A percentile compares a stretch with the other conserved stretches of the same genome.
These are phyloP conservation scores for Bedellia somnulentella DNA, from an alignment of 2,888 invertebrate genomes.

Conservation along the genomic window DNA sequence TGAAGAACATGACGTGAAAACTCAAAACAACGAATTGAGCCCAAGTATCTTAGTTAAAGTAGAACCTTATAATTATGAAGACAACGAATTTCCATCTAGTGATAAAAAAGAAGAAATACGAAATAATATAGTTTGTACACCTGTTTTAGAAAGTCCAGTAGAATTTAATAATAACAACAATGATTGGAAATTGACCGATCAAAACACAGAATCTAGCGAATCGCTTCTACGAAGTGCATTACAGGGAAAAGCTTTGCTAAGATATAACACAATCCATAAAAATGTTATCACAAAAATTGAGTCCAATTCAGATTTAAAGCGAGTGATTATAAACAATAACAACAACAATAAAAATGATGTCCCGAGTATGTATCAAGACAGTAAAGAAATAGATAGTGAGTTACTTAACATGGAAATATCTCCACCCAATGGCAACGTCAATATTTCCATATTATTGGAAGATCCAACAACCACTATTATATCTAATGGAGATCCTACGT, in stretches of 20 bases:
- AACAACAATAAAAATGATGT: constrained; percentile 42
- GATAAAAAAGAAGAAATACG: constrained; percentile 47
- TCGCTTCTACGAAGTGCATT: constrained; percentile 80
- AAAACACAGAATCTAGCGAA: constrained; percentile 70
- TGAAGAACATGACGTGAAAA: constrained; percentile 79
- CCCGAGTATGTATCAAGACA: constrained; percentile 60
- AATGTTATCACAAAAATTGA: constrained; percentile 42
- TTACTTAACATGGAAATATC: constrained; percentile 43
- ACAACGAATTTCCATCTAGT: constrained; percentile 32
- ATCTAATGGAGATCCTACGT: constrained; percentile 51
- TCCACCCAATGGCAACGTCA: constrained; percentile 39
- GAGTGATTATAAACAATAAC: constrained; percentile 45
- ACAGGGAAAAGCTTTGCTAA: constrained; percentile 73
- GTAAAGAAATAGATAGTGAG: constrained; percentile 26
- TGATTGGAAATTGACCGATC: constrained; percentile 79
- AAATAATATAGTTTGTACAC: constrained; percentile 48
- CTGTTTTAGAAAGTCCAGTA: constrained; percentile 51
- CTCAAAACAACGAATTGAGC: constrained; percentile 69
- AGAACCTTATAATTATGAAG: constrained; percentile 43
- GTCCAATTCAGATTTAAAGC: constrained; percentile 35
- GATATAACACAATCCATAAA: constrained; percentile 61
- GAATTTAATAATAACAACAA: constrained; percentile 76
- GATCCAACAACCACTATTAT: constrained; percentile 41
- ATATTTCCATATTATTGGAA: constrained; percentile 52
- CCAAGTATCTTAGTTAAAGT: constrained; percentile 61